Base-by-base conservation (phyloP, 2,888 invertebrate genomes). In the Marronus borbonicus region DNA sequence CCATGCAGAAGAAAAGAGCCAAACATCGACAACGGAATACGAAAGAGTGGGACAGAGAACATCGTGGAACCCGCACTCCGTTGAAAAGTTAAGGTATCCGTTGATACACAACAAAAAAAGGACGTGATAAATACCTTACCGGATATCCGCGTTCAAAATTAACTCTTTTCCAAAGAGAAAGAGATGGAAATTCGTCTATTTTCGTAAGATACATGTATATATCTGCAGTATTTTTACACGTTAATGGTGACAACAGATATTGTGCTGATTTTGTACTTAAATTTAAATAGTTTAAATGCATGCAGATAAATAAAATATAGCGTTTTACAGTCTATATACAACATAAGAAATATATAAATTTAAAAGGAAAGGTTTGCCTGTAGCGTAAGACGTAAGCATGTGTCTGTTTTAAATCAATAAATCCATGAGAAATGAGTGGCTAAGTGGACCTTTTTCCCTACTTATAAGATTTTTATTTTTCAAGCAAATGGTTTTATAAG, bases 111-210 rank as follows among this genome's bases (percentile, higher is more conserved):
- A 28, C 58, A 20, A 72, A 58, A 52, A 31, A 24, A 66, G 36
- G 58, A 72, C 58, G 60, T 44, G 72, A 72, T 72, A 72, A 72
- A 72, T 72, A 58, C 72, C 72, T 58, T 20, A 60, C 72, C 72
- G 72, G 72, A 72, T 72, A 72, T 72, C 72, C 72, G 72, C 58
- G 72, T 72, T 72, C 58, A 60, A 72, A 72, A 58, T 72, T 72
- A 72, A 72, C 72, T 58, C 72, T 58, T 60, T 58, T 72, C 39
- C 36, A 10, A 58, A 58, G 14, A 58, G 55, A 69, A 28, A 69
- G 50, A 69, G 69, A 69, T 52, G 64, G 17, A 64, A 64, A 52
- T 14, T 68, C 20, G 7, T 69, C 69, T 69, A 69, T 69, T 69
- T 69, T 69, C 49, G 24, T 31, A 58, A 20, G 20, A 58, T 36